These are phyloP conservation scores for Eurosta solidaginis DNA, from an alignment of 1,140 invertebrate genomes.

Conservation along the genomic window DNA sequence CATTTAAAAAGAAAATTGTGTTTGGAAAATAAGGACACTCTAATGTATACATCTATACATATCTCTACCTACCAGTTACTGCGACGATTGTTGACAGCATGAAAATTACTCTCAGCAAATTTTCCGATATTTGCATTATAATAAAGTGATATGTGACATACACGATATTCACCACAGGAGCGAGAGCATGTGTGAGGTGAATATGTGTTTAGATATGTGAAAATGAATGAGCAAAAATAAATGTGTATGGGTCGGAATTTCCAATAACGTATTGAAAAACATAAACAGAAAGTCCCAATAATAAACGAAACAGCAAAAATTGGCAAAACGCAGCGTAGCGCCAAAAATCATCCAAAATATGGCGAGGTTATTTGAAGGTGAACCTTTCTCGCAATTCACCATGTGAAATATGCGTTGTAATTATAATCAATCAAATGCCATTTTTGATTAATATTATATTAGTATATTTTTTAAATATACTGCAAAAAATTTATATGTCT, in stretches of 20 bases:
- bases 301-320: not conserved
- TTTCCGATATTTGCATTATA: constrained; percentile 35
- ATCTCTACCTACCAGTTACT: constrained; percentile 47
- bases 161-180: constrained; percentile 31
- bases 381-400: not conserved
- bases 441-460: not conserved
- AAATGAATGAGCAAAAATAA: not conserved
- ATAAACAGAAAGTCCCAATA: constrained; percentile 19
- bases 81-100: constrained; percentile 59
- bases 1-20: no score
- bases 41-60: not conserved
- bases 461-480: not conserved
- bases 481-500: not conserved
- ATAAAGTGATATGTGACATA: not conserved
- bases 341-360: constrained; percentile 7
- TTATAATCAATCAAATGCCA: not conserved
- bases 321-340: not conserved
- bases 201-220: not conserved
- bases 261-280: constrained; percentile 8
- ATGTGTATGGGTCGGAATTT: not conserved
- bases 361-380: constrained; percentile 22
- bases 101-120: constrained; percentile 56
- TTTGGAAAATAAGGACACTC: not conserved
- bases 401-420: not conserved
- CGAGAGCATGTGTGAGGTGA: not conserved